Evolutionary conservation across 2,888 invertebrate species (phyloP).

Genomic region (Limenitis camilla): DNA sequence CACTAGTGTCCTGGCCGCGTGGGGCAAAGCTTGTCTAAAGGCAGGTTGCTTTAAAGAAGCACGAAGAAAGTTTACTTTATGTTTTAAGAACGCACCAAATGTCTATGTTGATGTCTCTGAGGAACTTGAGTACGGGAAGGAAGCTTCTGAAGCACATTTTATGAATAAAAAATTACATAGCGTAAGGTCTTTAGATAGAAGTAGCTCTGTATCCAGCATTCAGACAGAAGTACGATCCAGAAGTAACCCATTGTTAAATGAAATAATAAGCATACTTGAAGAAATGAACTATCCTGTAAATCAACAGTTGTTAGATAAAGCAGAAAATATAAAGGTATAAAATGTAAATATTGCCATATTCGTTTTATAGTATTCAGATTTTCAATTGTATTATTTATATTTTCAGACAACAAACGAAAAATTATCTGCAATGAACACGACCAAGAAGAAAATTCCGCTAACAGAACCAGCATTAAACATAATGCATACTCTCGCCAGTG

Average conservation of each 20-base stretch:
- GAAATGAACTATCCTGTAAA: constrained; percentile 73
- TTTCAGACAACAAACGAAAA: constrained; percentile 63
- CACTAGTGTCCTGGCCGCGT: constrained; percentile 87
- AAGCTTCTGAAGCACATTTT: constrained; percentile 52
- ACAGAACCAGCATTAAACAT: constrained; percentile 76
- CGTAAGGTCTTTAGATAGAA: constrained; percentile 44
- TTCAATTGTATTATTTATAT: too few species aligned
- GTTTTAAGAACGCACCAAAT: constrained; percentile 56
- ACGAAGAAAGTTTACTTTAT: constrained; percentile 79
- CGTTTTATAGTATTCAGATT: not conserved
- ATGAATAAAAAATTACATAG: constrained; percentile 45
- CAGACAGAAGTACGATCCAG: constrained; percentile 68
- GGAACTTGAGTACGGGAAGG: constrained; percentile 57
- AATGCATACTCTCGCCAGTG: constrained; percentile 73
- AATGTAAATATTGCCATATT: not conserved
- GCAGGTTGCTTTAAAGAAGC: constrained; percentile 87
- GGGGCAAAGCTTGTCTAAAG: constrained; percentile 88
- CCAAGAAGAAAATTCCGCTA: constrained; percentile 64
- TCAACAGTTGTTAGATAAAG: constrained; percentile 61
- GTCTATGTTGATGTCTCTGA: constrained; percentile 49
- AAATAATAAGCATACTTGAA: constrained; percentile 81
- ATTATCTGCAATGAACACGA: constrained; percentile 53
- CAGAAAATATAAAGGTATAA: constrained; percentile 60
- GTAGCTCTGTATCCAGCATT: constrained; percentile 47
- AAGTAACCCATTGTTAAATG: constrained; percentile 79